These are phyloP conservation scores for Phrynocephalus versicolor DNA, from an alignment of 2,113 vertebrate species.

Conservation along the genomic window DNA sequence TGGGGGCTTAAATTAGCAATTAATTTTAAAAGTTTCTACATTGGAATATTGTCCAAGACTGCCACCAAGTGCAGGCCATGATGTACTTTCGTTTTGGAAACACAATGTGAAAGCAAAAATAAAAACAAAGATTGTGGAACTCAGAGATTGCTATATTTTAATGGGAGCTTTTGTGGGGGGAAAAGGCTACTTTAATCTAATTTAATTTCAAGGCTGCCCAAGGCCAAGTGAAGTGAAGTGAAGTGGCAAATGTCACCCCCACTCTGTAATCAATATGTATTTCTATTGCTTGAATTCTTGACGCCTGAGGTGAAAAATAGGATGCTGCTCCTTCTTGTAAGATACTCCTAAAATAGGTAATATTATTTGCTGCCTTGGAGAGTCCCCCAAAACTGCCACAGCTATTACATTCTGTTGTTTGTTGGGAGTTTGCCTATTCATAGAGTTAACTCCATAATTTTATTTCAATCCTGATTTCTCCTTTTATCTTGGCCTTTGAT, in stretches of 20 bases:
- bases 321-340: neutral
- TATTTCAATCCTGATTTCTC: neutral
- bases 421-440: neutral
- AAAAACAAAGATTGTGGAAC: too few relatives aligned
- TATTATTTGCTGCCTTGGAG: too few relatives aligned
- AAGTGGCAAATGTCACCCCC: too few relatives aligned
- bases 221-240: too few relatives aligned
- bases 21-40: accelerated
- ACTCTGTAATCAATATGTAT: too few relatives aligned
- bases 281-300: too few relatives aligned
- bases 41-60: conserved; percentile 32
- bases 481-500: neutral
- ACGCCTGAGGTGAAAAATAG: too few relatives aligned
- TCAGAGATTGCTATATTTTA: too few relatives aligned
- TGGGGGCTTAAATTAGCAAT: too few relatives aligned
- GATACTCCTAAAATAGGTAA: neutral
- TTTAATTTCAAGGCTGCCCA: too few relatives aligned
- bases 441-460: neutral
- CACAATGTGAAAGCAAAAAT: neutral
- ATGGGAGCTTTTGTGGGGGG: neutral
- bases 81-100: neutral
- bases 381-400: too few relatives aligned
- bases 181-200: too few relatives aligned
- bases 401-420: neutral
- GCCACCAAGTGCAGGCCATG: conserved; percentile 53